These are phyloP conservation scores for Seira ritae DNA, from an alignment of 2,888 invertebrate genomes.

Conservation along the genomic window DNA sequence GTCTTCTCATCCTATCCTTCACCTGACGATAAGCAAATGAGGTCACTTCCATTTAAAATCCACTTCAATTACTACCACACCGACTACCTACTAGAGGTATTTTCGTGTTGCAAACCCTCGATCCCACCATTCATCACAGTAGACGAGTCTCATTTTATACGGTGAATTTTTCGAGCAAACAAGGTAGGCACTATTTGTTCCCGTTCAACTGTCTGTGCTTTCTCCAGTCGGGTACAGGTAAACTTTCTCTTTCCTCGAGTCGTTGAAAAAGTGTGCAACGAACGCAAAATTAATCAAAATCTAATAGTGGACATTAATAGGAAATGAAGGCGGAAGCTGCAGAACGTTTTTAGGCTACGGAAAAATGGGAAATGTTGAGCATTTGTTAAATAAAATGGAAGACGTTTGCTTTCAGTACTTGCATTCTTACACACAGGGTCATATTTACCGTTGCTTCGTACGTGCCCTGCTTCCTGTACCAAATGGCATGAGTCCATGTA, in stretches of 20 bases:
- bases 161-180: too few species aligned
- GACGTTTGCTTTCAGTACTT: too few species aligned
- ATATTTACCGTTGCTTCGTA: too few species aligned
- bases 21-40: neutral
- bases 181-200: too few species aligned
- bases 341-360: neutral
- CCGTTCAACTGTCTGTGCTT: too few species aligned
- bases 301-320: conserved; percentile 3
- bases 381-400: too few species aligned
- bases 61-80: neutral
- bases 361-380: too few species aligned
- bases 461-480: too few species aligned
- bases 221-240: neutral
- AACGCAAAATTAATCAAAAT: neutral
- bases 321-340: conserved; percentile 5
- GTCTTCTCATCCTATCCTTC: neutral
- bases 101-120: neutral
- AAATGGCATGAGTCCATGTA: neutral
- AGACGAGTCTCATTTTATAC: neutral
- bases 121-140: neutral
- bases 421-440: too few species aligned
- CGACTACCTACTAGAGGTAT: neutral
- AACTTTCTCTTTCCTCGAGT: neutral
- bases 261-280: too few species aligned
- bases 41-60: neutral